These are phyloP conservation scores for Copsychus sechellarum DNA, from an alignment of 2,113 vertebrate species.

Conservation along the genomic window DNA sequence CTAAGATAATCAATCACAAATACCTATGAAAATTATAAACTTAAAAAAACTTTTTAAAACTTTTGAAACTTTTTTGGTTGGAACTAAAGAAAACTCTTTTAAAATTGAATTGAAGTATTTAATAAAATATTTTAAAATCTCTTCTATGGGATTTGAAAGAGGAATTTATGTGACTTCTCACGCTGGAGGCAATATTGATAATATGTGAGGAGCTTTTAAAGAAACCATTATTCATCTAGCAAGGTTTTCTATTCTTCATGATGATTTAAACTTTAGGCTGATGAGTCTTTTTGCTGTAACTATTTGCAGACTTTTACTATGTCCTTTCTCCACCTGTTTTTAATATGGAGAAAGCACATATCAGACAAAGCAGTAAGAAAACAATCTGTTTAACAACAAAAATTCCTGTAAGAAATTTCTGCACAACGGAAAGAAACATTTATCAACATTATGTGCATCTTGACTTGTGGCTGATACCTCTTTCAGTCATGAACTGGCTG, in stretches of 20 bases:
- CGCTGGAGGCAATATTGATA: not conserved
- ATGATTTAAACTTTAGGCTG: not conserved
- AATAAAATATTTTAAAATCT: not conserved
- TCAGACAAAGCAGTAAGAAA: not conserved
- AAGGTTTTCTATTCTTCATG: not conserved
- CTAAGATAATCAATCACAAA: not conserved
- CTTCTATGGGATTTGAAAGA: not conserved
- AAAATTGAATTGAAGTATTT: not conserved
- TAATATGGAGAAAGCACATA: not conserved
- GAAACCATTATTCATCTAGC: not conserved
- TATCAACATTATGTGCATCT: not conserved
- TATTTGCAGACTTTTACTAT: not conserved
- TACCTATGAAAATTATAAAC: not conserved
- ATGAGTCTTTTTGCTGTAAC: not conserved
- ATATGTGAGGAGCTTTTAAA: not conserved
- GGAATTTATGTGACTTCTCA: not conserved
- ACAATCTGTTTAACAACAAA: not conserved
- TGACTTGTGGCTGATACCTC: not conserved
- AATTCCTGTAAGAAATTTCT: not conserved
- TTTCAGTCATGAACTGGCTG: not conserved
- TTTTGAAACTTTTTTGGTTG: not conserved
- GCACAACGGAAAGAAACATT: not conserved
- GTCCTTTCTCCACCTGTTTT: not conserved
- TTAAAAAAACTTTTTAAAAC: not conserved
- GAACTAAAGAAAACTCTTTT: not conserved